phyloP scores from a whole-genome alignment of 2,797 vertebrate genomes.

The Synaphobranchus kaupii region DNA sequence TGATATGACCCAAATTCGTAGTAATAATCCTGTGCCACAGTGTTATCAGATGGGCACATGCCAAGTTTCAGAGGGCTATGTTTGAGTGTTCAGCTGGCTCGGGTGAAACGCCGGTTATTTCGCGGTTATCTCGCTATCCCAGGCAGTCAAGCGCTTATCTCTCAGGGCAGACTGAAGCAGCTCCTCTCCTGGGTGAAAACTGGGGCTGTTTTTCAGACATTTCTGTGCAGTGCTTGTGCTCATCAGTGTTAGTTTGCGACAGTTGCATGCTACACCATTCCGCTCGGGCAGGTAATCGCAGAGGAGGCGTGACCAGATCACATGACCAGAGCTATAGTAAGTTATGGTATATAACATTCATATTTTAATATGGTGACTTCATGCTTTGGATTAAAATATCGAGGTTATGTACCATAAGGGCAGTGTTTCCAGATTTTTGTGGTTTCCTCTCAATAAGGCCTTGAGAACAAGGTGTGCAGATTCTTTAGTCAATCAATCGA shows the following conservation, averaged over 20 bases:
- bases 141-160: constrained; percentile 41
- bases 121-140: constrained; percentile 38
- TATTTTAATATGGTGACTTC: no score
- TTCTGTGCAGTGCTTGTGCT: background rate
- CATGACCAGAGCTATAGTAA: background rate
- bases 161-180: background rate
- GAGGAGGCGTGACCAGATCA: background rate
- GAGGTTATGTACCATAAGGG: no score
- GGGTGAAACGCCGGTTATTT: constrained; percentile 17
- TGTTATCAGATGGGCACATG: constrained; percentile 11
- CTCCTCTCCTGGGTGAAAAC: constrained; percentile 1
- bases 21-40: background rate
- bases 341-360: no score
- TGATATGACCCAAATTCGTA: background rate
- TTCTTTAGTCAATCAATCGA: background rate
- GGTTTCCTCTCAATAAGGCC: no score
- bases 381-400: no score
- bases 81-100: constrained; percentile 11
- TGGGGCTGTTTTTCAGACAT: background rate
- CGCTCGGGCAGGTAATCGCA: background rate
- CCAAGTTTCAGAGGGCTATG: background rate
- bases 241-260: background rate
- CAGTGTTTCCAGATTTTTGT: no score
- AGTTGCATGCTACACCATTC: background rate
- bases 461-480: no score